Percentiles rank a stretch among this genome's conserved stretches.
Conservation (phyloP, 1,140 invertebrate species). For the Neodiprion fabricii region DNA sequence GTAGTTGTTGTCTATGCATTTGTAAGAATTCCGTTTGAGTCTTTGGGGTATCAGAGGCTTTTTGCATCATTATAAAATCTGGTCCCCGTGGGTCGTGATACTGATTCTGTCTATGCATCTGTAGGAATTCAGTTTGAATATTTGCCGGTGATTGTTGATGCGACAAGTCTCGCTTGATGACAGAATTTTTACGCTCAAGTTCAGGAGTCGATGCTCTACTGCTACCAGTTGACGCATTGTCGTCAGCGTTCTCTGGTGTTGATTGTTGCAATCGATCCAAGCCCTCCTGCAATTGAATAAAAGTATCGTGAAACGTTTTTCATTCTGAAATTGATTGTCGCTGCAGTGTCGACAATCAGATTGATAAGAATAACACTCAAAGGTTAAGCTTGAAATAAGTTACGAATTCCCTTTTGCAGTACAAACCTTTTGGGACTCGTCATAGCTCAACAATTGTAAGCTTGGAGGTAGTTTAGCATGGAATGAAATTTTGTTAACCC, state of each 20-base stretch:
- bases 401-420: background rate
- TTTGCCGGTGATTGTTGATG: conserved; percentile 39
- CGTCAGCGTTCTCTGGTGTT: conserved; percentile 46
- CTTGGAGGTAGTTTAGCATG: conserved; percentile 91
- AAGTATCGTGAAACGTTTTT: conserved; percentile 42
- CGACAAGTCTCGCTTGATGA: conserved; percentile 51
- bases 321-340: conserved; percentile 24
- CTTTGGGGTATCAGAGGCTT: conserved; percentile 33
- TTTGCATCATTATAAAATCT: conserved; percentile 38
- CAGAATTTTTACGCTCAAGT: conserved; percentile 57
- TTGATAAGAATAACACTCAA: conserved; percentile 15
- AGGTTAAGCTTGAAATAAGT: conserved; percentile 14
- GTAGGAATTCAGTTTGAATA: conserved; percentile 53
- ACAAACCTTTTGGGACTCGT: conserved; percentile 61
- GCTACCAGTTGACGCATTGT: conserved; percentile 53
- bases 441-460: conserved; percentile 86
- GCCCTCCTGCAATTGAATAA: conserved; percentile 53
- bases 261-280: conserved; percentile 49
- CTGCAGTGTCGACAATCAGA: conserved; percentile 12
- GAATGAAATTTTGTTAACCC: conserved; percentile 94
- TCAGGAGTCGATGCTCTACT: conserved; percentile 62
- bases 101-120: conserved; percentile 52
- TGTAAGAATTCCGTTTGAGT: conserved; percentile 46
- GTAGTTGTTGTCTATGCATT: conserved; percentile 45
- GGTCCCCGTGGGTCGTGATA: conserved; percentile 37